Evolutionary conservation across 2,888 invertebrate species (phyloP), one percentile per base, ranked within the genome.

Genomic region (Lapara coniferarum): DNA sequence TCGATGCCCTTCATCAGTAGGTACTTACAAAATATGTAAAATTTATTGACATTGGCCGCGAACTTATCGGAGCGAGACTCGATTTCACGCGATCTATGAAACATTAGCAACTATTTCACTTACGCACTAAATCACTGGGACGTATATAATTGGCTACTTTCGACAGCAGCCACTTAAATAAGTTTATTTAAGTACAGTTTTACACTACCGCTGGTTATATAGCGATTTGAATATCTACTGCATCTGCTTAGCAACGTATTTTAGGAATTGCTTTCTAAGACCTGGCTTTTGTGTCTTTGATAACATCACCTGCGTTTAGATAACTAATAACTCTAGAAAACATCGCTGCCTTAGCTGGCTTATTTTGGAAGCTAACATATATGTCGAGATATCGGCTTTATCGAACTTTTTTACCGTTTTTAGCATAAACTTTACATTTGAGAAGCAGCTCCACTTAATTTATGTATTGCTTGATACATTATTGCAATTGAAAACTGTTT

Each of bases 11-110:
- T 63, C 63, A 63, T 59, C n/a, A 37, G 37, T n/a, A n/a, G n/a
- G n/a, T 13, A 19, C 10, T 63, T 46, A 63, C 49, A 59, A 59
- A 59, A 46, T 19, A 63, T 49, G 44, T 68, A n/a, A 30, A 51
- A 58, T 30, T n/a, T 58, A 72, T 71, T 78, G 80, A 78, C 79
- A 79, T 78, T 81, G 75, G 72, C 70, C 72, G 72, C 71, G 67
- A 76, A 69, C 70, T 71, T 73, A 80, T 74, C 79, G 78, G 79
- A 80, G 81, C 83, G 77, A 78, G 74, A 72, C 77, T 72, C 76
- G 75, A 80, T 83, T 83, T 81, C 79, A 80, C 80, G 78, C 52
- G 58, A 16, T 69, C 71, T 66, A 44, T 10, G 55, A 71, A 69
- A 58, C 49, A 19, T 57, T 44, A 63, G 37, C 13, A 63, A 63